These are phyloP conservation scores for Hydrozoanthus tunicans DNA, from an alignment of 64 coral and sea anemone species.

Conservation along the genomic window DNA sequence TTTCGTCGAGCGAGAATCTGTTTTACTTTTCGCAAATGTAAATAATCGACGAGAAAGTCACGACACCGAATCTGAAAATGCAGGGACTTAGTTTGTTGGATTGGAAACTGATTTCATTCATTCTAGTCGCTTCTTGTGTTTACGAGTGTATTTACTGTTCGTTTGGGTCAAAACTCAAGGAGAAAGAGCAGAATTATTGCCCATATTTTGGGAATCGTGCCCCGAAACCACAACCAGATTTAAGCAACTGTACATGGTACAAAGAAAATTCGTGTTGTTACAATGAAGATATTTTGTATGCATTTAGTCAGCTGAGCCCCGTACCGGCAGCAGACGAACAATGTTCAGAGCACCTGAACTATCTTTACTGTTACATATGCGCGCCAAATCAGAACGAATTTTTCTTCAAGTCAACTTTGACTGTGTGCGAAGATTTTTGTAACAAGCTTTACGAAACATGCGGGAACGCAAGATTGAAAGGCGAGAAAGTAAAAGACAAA, in stretches of 20 bases:
- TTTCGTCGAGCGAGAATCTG: slow-evolving; percentile 2
- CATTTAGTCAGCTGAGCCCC: slow-evolving; percentile 70
- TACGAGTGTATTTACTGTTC: not conserved
- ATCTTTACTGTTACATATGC: slow-evolving; percentile 96
- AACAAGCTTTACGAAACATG: slow-evolving; percentile 75
- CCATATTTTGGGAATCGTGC: slow-evolving; percentile 97
- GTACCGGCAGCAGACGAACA: slow-evolving; percentile 62
- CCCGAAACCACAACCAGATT: slow-evolving; percentile 71
- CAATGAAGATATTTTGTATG: slow-evolving; percentile 78
- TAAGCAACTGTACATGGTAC: slow-evolving; percentile 95
- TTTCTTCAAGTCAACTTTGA: slow-evolving; percentile 72
- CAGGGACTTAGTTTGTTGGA: not conserved
- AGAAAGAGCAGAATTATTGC: slow-evolving; percentile 72
- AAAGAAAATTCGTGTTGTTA: slow-evolving; percentile 92
- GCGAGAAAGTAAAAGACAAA: slow-evolving; percentile 44
- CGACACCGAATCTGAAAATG: slow-evolving; percentile 41
- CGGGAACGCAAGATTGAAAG: slow-evolving; percentile 71
- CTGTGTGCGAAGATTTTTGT: slow-evolving; percentile 92
- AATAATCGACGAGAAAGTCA: slow-evolving; percentile 42
- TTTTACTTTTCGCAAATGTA: slow-evolving; percentile 7
- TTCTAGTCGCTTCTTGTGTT: not conserved
- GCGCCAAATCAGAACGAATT: slow-evolving; percentile 94
- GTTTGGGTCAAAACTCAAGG: slow-evolving; percentile 6
- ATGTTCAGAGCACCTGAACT: slow-evolving; percentile 73
- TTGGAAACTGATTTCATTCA: not conserved